Percentiles rank a stretch among this genome's conserved stretches.
Conservation (phyloP, 2,113 vertebrate species). For the Burhinus oedicnemus region DNA sequence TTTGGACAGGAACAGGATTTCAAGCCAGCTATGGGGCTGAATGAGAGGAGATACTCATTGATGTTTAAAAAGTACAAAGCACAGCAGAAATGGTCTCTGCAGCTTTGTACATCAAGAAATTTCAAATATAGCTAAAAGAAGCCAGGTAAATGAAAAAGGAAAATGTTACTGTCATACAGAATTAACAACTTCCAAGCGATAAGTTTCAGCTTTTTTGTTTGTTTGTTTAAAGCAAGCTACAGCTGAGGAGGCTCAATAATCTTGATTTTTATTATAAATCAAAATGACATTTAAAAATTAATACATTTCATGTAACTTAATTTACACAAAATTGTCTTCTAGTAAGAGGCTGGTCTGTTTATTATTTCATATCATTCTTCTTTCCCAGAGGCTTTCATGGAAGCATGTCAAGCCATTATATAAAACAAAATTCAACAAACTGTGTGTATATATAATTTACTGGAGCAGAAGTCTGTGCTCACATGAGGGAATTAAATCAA, state of each 20-base stretch:
- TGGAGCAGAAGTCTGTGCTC: conserved; percentile 4
- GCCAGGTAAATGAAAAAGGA: neutral
- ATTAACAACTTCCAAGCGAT: neutral
- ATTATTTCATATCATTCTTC: conserved; percentile 26
- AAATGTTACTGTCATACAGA: neutral
- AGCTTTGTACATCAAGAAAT: neutral
- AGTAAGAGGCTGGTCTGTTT: conserved; percentile 15
- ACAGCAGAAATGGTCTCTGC: neutral
- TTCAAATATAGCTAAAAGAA: neutral
- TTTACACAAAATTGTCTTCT: conserved; percentile 17
- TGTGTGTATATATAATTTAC: neutral
- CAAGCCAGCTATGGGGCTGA: neutral
- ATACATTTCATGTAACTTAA: conserved; percentile 28
- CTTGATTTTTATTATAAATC: conserved; percentile 24
- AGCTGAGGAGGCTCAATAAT: neutral
- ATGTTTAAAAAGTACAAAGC: neutral
- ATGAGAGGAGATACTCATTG: neutral
- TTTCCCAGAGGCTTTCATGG: conserved; percentile 46
- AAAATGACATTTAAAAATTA: conserved; percentile 35
- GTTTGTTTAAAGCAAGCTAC: neutral
- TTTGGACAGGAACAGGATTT: neutral
- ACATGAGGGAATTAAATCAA: conserved; percentile 47
- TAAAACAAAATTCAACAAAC: conserved; percentile 17
- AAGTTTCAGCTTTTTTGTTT: neutral
- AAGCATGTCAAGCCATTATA: conserved; percentile 19